phyloP scores from a whole-genome alignment of 2,113 vertebrate genomes.

The Suricata suricatta region DNA sequence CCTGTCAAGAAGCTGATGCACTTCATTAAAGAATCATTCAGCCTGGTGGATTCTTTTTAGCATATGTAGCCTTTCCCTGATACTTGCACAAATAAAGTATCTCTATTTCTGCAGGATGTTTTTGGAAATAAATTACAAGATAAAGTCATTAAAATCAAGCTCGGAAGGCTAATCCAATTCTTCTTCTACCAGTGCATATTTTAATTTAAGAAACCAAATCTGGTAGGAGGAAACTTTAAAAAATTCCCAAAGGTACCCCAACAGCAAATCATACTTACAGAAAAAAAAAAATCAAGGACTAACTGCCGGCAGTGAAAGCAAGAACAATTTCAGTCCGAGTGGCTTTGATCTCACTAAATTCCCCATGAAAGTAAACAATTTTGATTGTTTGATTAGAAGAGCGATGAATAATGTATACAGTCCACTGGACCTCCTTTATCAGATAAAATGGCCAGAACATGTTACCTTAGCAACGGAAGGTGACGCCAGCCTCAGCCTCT shows the following conservation, averaged over 20 bases:
- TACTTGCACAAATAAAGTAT: not conserved
- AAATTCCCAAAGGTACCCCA: slow-evolving; percentile 73
- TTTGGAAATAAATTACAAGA: slow-evolving; percentile 24
- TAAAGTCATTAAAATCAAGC: slow-evolving; percentile 61
- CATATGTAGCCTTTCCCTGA: not conserved
- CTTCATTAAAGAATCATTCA: slow-evolving; percentile 54
- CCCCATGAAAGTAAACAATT: slow-evolving; percentile 86
- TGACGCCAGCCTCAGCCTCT: slow-evolving; percentile 85
- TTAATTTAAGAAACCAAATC: slow-evolving; percentile 73
- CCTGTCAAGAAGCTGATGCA: not conserved
- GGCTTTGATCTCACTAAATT: slow-evolving; percentile 85
- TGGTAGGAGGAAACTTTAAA: slow-evolving; percentile 79
- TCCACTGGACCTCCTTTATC: slow-evolving; percentile 87
- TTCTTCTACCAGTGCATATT: slow-evolving; percentile 38
- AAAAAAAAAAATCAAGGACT: slow-evolving; percentile 44
- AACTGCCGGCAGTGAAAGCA: slow-evolving; percentile 62
- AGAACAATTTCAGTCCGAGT: slow-evolving; percentile 78
- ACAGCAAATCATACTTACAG: slow-evolving; percentile 84
- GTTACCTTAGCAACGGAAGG: slow-evolving; percentile 90
- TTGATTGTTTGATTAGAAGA: slow-evolving; percentile 86
- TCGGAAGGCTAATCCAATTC: slow-evolving; percentile 56
- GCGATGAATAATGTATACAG: slow-evolving; percentile 88
- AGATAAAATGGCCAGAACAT: slow-evolving; percentile 87
- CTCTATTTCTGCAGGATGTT: slow-evolving; percentile 61
- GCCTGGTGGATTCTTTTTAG: slow-evolving; percentile 15